Evolutionary conservation across 2,888 invertebrate genomes (phyloP), one percentile per base, ranked within the genome.

Genomic region (Cremastinae sp.): DNA sequence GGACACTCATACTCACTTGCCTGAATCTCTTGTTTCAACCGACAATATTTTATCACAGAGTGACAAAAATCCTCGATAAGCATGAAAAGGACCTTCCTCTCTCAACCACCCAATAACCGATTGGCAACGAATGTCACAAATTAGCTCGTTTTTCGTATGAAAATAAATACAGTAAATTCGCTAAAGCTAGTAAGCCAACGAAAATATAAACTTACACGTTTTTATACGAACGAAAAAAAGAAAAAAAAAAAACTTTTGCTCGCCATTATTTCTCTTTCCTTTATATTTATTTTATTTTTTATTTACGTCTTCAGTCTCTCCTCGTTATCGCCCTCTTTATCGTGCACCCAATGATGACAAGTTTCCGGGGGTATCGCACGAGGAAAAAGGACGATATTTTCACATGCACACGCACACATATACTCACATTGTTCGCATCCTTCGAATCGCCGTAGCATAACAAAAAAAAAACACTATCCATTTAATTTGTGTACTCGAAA

Each of bases 231-330:
- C 49, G 56, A 75, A 75, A 71, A 72, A 36, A 16, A 16, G 2
- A 54, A 9, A 45, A 47, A 14, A 56, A 47, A n/a, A n/a, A n/a
- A n/a, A n/a, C n/a, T n/a, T 61, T 38, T 68, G 28, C 61, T 68
- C 62, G 10, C 28, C 2, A 5, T 71, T 7, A 54, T 65, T 77
- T 59, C 14, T 51, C 61, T 64, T 64, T 51, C 66, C 38, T 22
- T 66, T 59, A 43, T 51, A 65, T 65, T 74, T 56, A 69, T 78
- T 59, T 34, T 74, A 66, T 36, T 47, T 59, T 53, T 20, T 69
- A 18, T 66, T 53, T 9, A 64, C 38, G 12, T 61, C 8, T 66
- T 68, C 64, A 64, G 68, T 72, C 68, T 72, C 64, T 69, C 59
- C 10, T 51, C 68, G 47, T 59, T 56, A 20, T 41, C 62, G 51